Conservation (phyloP, 2,113 vertebrate species). For the Centropus unirufus region DNA sequence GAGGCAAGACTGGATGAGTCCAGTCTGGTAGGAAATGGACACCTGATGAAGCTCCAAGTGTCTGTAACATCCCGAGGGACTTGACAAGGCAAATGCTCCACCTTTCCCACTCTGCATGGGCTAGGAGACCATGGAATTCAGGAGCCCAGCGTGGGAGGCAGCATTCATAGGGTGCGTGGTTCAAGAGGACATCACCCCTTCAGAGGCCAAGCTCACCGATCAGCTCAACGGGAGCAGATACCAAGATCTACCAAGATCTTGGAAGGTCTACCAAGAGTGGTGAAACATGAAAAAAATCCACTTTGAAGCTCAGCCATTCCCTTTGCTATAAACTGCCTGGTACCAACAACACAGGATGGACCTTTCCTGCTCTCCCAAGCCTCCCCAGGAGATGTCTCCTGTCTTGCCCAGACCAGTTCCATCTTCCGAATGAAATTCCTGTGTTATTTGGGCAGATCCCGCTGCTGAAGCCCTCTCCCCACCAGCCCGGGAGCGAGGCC, state of each 20-base stretch:
- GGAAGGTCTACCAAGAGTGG: not conserved
- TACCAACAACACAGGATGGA: not conserved
- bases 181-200: not conserved
- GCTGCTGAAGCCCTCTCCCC: not conserved
- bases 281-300: not conserved
- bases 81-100: not conserved
- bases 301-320: not conserved
- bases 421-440: not conserved
- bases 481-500: rapidly evolving
- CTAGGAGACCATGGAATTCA: not conserved
- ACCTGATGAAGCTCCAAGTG: not conserved
- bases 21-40: not conserved
- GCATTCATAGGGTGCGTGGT: rapidly evolving
- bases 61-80: not conserved
- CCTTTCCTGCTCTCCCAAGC: not conserved
- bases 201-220: not conserved
- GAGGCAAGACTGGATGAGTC: not conserved
- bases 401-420: not conserved
- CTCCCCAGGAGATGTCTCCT: rapidly evolving
- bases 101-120: not conserved
- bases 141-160: not conserved
- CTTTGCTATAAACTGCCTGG: not conserved
- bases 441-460: not conserved
- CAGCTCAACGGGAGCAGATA: not conserved
- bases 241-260: not conserved